phyloP scores from a whole-genome alignment of 1,140 invertebrate genomes.

The Globodera ellingtonae region DNA sequence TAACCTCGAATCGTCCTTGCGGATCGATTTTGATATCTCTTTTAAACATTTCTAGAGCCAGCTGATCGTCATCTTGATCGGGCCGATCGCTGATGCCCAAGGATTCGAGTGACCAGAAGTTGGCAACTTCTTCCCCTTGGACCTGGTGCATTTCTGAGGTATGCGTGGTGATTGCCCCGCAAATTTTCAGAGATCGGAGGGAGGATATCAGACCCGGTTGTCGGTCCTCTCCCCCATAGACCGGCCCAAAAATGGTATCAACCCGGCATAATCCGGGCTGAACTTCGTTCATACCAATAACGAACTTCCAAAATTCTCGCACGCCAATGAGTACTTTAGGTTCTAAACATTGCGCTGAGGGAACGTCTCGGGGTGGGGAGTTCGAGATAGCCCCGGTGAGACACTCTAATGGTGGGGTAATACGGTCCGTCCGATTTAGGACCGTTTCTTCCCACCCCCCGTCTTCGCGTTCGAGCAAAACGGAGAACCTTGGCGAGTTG shows the following conservation, averaged over 20 bases:
- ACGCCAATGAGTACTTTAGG: not conserved
- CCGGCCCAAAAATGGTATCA: not conserved
- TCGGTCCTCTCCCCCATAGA: not conserved
- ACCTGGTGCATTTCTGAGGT: not conserved
- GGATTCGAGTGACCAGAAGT: not conserved
- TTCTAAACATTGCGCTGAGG: no score
- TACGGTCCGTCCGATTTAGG: not conserved
- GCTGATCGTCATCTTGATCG: not conserved
- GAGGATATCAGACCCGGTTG: not conserved
- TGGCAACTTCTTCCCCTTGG: not conserved
- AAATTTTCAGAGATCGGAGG: not conserved
- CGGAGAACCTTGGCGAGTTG: not conserved
- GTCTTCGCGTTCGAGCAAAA: not conserved
- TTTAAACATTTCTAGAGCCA: not conserved
- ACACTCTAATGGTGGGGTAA: not conserved
- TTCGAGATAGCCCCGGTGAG: not conserved
- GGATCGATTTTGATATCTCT: not conserved
- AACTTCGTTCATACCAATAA: not conserved
- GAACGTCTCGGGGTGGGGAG: no score
- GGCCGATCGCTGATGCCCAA: not conserved
- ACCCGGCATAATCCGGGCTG: not conserved
- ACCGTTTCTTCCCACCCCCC: conserved; percentile 4
- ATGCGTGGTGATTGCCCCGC: not conserved
- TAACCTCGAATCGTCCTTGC: conserved; percentile 1
- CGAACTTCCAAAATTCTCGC: conserved; percentile 1